These are phyloP conservation scores for Pantherophis guttatus DNA, from an alignment of 2,113 vertebrate species.

Conservation along the genomic window DNA sequence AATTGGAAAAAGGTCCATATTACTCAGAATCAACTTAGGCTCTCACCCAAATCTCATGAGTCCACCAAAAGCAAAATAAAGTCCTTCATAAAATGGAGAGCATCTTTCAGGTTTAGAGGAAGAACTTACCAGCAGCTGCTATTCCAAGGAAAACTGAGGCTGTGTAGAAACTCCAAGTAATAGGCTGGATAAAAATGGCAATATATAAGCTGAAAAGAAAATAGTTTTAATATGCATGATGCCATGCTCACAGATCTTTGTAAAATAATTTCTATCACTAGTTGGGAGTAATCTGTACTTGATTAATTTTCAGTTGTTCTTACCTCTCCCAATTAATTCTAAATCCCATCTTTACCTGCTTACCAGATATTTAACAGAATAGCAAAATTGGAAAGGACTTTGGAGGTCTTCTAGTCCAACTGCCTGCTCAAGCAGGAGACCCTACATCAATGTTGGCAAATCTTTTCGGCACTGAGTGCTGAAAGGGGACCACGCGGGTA, in stretches of 20 bases:
- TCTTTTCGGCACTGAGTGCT: too few species aligned
- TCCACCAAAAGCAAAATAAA: not conserved
- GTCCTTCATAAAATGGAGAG: not conserved
- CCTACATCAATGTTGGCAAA: too few species aligned
- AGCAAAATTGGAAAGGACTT: not conserved
- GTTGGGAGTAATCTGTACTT: not conserved
- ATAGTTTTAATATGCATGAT: constrained; percentile 19
- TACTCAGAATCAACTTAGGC: not conserved
- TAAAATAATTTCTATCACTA: not conserved
- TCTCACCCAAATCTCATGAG: not conserved
- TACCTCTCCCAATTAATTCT: not conserved
- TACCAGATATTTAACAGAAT: not conserved
- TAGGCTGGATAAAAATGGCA: constrained; percentile 92
- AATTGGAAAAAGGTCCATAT: not conserved
- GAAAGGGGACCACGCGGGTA: too few species aligned
- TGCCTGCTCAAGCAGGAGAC: not conserved
- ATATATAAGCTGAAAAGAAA: constrained; percentile 87
- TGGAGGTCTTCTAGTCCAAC: not conserved
- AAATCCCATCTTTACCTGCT: not conserved
- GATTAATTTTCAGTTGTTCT: not conserved
- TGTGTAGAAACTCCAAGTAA: constrained; percentile 92
- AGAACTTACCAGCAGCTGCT: constrained; percentile 89
- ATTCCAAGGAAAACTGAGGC: constrained; percentile 92
- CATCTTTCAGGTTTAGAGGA: not conserved
- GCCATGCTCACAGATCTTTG: not conserved